Base-by-base conservation (phyloP, 2,113 vertebrate genomes). In the Rhizomys pruinosus region DNA sequence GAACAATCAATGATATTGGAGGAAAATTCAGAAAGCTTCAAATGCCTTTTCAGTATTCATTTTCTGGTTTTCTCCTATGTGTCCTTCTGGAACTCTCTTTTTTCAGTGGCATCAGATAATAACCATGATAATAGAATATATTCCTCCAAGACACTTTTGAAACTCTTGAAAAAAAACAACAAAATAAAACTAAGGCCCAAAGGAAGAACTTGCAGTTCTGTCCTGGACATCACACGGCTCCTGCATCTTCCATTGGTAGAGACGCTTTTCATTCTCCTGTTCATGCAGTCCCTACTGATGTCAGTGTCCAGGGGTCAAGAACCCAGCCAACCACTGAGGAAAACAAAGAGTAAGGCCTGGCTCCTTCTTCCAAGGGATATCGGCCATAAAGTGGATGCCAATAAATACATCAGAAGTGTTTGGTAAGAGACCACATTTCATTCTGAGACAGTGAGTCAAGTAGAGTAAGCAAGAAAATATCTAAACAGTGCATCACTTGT, bases 61-160 rank as follows among this genome's bases (percentile, higher is more conserved):
- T 72, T 78, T 93, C 44, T 93, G n/a, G 22, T 72, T 80, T 87
- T 73, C 27, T 89, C 57, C 57, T 66, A 39, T 78, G 44, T 4
- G 47, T 10, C 25, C 55, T 63, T 22, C 77, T 94, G 57, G 76
- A 39, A 90, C 47, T 89, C 66, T 71, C 63, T 66, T 29, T 66
- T 29, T 82, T 89, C 73, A 77, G 5, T 88, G 66, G 15, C 44
- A 81, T 81, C 74, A 79, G 20, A 52, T 44, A 29, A 91, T 34
- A 73, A 39, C 39, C 16, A 52, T n/a, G 25, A 81, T 64, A 73
- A 73, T 47, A 73, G 17, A 23, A 6, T 68, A 15, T 76, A 47
- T 6, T 52, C 47, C 72, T 73, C 84, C 37, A 90, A 32, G 66
- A 73, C 9, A 27, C 57, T 47, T 42, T 20, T 88, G 61, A 90